Conservation (phyloP, 2,797 vertebrate genomes). For the Aulostomus chinensis region DNA sequence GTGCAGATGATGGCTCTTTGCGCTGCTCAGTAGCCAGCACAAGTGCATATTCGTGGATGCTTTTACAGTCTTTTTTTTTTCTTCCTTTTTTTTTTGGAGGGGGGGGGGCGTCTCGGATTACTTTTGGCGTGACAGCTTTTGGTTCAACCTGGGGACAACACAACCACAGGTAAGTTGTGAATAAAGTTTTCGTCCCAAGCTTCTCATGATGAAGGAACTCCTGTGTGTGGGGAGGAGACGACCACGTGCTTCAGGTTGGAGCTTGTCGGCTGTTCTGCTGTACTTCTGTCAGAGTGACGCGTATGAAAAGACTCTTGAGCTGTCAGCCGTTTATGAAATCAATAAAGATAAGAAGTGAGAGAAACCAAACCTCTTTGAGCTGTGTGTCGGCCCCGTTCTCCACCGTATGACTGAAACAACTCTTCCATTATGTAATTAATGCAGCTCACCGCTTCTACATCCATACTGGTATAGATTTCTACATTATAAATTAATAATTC, state of each 20-base stretch:
- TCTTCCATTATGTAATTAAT: constrained; percentile 33
- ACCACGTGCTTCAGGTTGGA: constrained; percentile 4
- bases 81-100: too few relatives aligned
- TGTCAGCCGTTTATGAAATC: constrained; percentile 22
- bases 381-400: not conserved
- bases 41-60: constrained; percentile 55
- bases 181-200: not conserved
- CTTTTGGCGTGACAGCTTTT: constrained; percentile 13
- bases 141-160: constrained; percentile 42
- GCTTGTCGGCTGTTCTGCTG: constrained; percentile 24
- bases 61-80: constrained; percentile 21
- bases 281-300: constrained; percentile 8
- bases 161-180: constrained; percentile 58
- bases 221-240: constrained; percentile 8
- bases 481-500: constrained; percentile 43
- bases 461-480: constrained; percentile 22
- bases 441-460: constrained; percentile 37
- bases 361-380: constrained; percentile 1
- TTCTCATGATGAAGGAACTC: not conserved
- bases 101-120: too few relatives aligned
- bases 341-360: constrained; percentile 13
- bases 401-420: constrained; percentile 41
- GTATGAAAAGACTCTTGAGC: constrained; percentile 6
- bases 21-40: constrained; percentile 47
- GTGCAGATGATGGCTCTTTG: constrained; percentile 57